Evolutionary conservation across 2,888 invertebrate genomes (phyloP).

Genomic region (Tetragonisca angustula): DNA sequence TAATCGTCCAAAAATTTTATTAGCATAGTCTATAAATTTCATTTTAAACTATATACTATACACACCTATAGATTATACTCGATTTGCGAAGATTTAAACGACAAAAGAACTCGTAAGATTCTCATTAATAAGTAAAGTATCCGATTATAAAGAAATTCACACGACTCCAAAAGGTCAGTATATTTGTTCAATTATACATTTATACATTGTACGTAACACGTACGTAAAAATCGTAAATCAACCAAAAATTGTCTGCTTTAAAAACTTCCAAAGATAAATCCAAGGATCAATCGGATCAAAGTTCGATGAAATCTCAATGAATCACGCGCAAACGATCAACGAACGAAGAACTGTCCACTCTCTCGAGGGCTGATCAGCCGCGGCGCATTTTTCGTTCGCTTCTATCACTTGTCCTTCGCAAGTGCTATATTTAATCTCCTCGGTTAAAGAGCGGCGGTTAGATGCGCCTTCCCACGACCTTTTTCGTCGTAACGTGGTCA

Average conservation of each 20-base stretch:
- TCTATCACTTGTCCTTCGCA: slow-evolving; percentile 7
- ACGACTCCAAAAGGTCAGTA: no score
- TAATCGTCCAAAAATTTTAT: not conserved
- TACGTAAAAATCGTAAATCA: no score
- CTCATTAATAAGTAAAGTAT: not conserved
- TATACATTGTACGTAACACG: no score
- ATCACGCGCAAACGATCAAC: not conserved
- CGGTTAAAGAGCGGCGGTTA: slow-evolving; percentile 27
- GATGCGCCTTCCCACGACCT: slow-evolving; percentile 64
- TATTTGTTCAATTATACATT: no score
- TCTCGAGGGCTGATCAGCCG: not conserved
- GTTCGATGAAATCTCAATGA: no score
- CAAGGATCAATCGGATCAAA: no score
- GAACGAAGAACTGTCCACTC: not conserved
- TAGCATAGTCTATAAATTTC: not conserved
- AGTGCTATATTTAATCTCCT: slow-evolving; percentile 49
- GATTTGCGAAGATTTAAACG: not conserved
- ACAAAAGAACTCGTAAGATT: not conserved
- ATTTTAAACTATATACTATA: not conserved
- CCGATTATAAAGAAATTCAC: no score
- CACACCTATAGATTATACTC: no score
- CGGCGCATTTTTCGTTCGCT: not conserved
- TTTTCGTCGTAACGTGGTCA: slow-evolving; percentile 25
- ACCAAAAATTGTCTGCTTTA: no score
- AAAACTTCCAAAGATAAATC: no score